These are phyloP conservation scores for Mongoloraphidia duomilia DNA, from an alignment of 2,888 invertebrate species.

Conservation along the genomic window DNA sequence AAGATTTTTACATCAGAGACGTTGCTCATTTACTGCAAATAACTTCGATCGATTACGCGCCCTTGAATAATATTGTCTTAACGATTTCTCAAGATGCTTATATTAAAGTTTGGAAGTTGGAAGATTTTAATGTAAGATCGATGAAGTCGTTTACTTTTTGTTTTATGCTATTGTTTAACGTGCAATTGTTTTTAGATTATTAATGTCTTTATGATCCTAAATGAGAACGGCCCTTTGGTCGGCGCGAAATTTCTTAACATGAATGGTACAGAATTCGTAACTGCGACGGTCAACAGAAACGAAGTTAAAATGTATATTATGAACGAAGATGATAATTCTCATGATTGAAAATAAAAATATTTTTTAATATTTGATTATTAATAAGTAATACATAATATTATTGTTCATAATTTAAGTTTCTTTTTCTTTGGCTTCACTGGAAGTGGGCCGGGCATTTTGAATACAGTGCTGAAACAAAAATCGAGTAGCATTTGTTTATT, in stretches of 20 bases:
- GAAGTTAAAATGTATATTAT: no score
- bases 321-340: no score
- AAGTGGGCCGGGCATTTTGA: constrained; percentile 73
- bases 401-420: constrained; percentile 44
- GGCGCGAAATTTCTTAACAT: no score
- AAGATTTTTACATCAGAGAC: constrained; percentile 12
- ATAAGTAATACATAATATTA: background rate
- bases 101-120: constrained; percentile 18
- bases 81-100: constrained; percentile 18
- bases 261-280: no score
- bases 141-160: no score
- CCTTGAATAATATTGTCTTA: constrained; percentile 13
- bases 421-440: constrained; percentile 69
- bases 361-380: background rate
- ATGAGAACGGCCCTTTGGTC: no score
- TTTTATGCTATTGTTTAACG: no score
- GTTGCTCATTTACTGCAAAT: constrained; percentile 18
- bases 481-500: constrained; percentile 7
- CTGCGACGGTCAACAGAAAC: no score
- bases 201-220: no score
- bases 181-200: no score
- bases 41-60: constrained; percentile 18
- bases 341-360: no score
- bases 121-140: background rate
- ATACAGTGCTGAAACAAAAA: constrained; percentile 62